These are phyloP conservation scores for Antheraea assamensis DNA, from an alignment of 2,888 invertebrate genomes.

Conservation along the genomic window DNA sequence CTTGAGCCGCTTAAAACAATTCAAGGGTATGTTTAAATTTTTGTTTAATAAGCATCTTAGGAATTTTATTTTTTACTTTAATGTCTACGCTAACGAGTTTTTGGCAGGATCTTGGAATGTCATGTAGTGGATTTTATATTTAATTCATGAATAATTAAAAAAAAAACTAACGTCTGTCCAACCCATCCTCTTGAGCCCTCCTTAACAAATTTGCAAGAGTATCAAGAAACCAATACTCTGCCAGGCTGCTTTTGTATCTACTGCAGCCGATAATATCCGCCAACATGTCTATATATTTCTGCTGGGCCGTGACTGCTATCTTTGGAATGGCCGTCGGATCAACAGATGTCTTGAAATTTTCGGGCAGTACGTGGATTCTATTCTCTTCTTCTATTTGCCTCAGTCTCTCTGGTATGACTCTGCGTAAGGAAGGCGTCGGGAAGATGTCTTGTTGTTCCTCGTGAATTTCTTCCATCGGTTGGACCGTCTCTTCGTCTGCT, in stretches of 20 bases:
- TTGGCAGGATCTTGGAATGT: too few species aligned
- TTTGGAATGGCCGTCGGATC: constrained; percentile 62
- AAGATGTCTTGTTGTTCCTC: constrained; percentile 54
- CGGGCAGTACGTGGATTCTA: constrained; percentile 63
- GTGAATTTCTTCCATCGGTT: constrained; percentile 30
- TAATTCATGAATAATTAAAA: too few species aligned
- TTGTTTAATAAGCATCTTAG: neutral
- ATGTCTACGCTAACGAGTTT: neutral
- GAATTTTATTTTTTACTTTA: neutral
- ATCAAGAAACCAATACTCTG: constrained; percentile 80
- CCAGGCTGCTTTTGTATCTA: constrained; percentile 63
- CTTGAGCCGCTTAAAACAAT: constrained; percentile 61
- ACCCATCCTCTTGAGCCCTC: constrained; percentile 63
- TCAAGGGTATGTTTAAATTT: neutral
- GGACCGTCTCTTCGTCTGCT: constrained; percentile 37
- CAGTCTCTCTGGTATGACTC: constrained; percentile 54
- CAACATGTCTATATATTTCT: constrained; percentile 67
- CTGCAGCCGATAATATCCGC: constrained; percentile 65
- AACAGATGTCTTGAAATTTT: constrained; percentile 54
- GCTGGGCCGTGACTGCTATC: constrained; percentile 54
- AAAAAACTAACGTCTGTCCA: constrained; percentile 55
- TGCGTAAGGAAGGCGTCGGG: constrained; percentile 63
- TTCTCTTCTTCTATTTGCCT: constrained; percentile 59
- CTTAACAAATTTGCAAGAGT: constrained; percentile 69
- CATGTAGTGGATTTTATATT: too few species aligned